These are phyloP conservation scores for Hyppa rectilinea DNA, from an alignment of 2,888 invertebrate species.

Conservation along the genomic window DNA sequence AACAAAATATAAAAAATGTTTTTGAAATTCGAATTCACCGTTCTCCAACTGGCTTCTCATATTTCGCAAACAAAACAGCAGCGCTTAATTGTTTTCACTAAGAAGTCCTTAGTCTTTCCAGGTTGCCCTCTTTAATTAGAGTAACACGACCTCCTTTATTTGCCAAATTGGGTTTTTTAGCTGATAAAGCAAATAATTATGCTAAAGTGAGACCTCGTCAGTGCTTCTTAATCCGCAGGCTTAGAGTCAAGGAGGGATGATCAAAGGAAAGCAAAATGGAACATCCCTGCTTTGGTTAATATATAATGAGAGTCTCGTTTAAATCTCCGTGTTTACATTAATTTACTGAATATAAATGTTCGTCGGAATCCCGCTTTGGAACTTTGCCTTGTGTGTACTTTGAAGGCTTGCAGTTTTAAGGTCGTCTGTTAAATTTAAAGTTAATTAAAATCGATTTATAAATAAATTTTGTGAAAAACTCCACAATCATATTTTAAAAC, in stretches of 20 bases:
- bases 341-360: conserved; percentile 81
- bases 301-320: conserved; percentile 85
- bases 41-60: not conserved
- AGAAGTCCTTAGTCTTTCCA: conserved; percentile 17
- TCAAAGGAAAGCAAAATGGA: conserved; percentile 81
- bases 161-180: conserved; percentile 82
- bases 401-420: not conserved
- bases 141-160: conserved; percentile 62
- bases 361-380: conserved; percentile 60
- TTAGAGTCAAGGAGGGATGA: conserved; percentile 81
- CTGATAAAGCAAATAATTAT: conserved; percentile 86
- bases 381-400: conserved; percentile 40
- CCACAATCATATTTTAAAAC: not conserved
- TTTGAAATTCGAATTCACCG: conserved; percentile 11
- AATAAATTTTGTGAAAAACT: not conserved
- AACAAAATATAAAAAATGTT: not conserved
- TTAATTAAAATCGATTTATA: conserved; percentile 10
- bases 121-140: conserved; percentile 42
- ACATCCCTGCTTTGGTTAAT: conserved; percentile 86
- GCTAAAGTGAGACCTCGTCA: conserved; percentile 83
- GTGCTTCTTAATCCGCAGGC: conserved; percentile 82
- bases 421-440: conserved; percentile 15
- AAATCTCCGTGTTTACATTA: conserved; percentile 86
- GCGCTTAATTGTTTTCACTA: not conserved
- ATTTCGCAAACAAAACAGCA: conserved; percentile 5